Base-by-base conservation (phyloP, 2,797 vertebrate species). In the Arnoldichthys spilopterus region DNA sequence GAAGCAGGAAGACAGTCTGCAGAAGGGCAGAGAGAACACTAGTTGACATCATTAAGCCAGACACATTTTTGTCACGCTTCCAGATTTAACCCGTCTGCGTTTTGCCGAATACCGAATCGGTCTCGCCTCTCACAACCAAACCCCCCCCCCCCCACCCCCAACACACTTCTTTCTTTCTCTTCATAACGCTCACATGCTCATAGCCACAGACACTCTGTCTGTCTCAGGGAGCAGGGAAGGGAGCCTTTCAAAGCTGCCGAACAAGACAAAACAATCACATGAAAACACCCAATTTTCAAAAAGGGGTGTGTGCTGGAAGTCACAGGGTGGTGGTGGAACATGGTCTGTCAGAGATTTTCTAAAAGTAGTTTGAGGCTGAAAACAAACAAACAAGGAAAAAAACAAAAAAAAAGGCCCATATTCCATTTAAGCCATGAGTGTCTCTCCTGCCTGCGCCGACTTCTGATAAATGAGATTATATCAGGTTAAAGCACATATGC, bases 21-120 rank as follows among this genome's bases (percentile, higher is more conserved):
- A 85, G 78, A 90, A 82, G 85, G 82, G 84, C 71, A 70, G 81
- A 82, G 82, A 90, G 85, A 88, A 87, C 86, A 88, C 86, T 88
- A 86, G 85, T 87, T 92, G 89, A 92, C 88, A 92, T 93, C 92
- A 92, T 93, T 92, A 92, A 89, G 88, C 88, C 73, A 78, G 90
- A 91, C 90, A 91, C 87, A 91, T 92, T 93, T 93, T 93, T 94
- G 91, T 92, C 90, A 91, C 84, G 86, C 89, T 91, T 93, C 90
- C 90, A 93, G 90, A 93, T 91, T 90, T 85, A 86, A 90, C 87
- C 85, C 75, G 87, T 92, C 90, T 92, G 90, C 80, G 83, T 92
- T 92, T 91, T 80, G 61, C 83, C 85, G 85, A 92, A 91, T 88
- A 87, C 83, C 73, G 83, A 86, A 85, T 88, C 37, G 24, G 82